Percentiles rank a stretch among this genome's conserved stretches.
Conservation (phyloP, 2,797 vertebrate species). For the Trematomus bernacchii region DNA sequence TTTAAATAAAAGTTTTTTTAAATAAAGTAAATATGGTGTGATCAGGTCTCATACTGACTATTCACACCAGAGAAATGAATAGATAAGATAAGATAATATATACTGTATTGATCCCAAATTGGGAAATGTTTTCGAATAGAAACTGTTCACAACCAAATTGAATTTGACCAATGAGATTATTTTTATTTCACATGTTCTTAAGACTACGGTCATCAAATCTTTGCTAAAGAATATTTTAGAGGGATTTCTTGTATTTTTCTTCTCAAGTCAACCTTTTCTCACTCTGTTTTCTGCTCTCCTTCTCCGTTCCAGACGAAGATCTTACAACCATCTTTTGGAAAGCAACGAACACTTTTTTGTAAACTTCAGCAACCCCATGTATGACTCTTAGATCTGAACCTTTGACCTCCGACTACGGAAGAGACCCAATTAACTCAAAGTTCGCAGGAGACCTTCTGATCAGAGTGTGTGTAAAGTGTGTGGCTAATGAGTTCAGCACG, state of each 20-base stretch:
- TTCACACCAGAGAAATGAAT: too few species aligned
- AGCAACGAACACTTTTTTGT: constrained; percentile 84
- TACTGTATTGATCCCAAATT: too few species aligned
- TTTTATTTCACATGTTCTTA: neutral
- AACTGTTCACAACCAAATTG: too few species aligned
- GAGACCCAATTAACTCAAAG: neutral
- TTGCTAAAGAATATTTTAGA: neutral
- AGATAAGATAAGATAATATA: too few species aligned
- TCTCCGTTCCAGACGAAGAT: constrained; percentile 79
- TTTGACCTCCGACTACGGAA: neutral
- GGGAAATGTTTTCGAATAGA: too few species aligned
- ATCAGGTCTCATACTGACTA: neutral
- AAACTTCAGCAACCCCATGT: constrained; percentile 94
- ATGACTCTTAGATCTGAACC: constrained; percentile 81
- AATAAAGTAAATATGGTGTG: neutral
- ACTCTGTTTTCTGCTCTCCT: neutral
- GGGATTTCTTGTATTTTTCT: neutral
- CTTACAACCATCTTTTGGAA: constrained; percentile 90
- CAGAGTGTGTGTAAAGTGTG: neutral
- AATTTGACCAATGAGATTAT: neutral
- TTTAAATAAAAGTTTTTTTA: too few species aligned
- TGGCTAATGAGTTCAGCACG: neutral
- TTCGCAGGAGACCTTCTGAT: constrained; percentile 1
- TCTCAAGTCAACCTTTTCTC: neutral
- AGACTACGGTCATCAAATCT: neutral